Base-by-base conservation (phyloP, 64 coral and sea anemone species). In the Catalaphyllia jardinei region DNA sequence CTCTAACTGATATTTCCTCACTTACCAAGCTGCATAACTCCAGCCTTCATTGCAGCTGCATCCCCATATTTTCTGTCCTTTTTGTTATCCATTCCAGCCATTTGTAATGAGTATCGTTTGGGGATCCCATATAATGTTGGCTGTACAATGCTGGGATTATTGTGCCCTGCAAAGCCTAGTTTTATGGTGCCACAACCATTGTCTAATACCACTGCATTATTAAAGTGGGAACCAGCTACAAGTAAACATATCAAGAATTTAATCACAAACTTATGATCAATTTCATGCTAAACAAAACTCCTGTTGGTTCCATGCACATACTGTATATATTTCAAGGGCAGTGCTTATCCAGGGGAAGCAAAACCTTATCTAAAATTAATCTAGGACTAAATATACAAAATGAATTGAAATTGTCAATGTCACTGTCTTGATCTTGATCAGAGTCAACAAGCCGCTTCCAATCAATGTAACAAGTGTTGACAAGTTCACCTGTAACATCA, bases 21-120 rank as follows among this genome's bases (percentile, higher is more conserved):
- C 87, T 90, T 90, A 93, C 97, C 81, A 51, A 95, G 74, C 90
- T 99, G 97, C 79, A 99, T 77, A 39, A 99, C 97, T 7, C 97
- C 97, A 67, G 93, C 94, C 62, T 79, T 95, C 14, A 35, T 35
- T 31, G 92, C 80, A 19, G 97, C 97, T 62, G 82, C 63, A 31
- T 35, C 42, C 35, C 97, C 93, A 81, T 88, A 99, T 27, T 78
- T 74, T 31, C 82, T 91, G 22, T 90, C 89, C 52, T 76, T 93
- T 2, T 62, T 54, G 38, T 90, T 91, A 10, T 95, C 92, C 83
- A 93, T 91, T 27, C 94, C 97, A 60, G 96, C 89, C 61, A 99
- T 99, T 27, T 93, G 94, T 28, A 95, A 77, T 10, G 97, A 99
- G 79, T 93, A 99, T 80, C 97, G 75, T 69, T 93, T 88, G 20